These are phyloP conservation scores for Erynnis tages DNA, from an alignment of 2,888 invertebrate genomes.

Conservation along the genomic window DNA sequence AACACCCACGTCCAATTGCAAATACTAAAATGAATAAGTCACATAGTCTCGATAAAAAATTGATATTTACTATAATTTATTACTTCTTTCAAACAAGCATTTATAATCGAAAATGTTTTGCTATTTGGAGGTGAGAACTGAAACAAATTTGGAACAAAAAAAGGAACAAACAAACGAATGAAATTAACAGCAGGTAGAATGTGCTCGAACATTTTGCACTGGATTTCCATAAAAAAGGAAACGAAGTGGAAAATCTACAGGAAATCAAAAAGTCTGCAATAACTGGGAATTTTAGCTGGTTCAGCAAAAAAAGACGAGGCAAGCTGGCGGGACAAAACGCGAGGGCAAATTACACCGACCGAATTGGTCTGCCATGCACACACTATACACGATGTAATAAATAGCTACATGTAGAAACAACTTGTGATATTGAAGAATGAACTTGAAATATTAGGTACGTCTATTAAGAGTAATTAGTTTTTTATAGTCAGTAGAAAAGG, in stretches of 20 bases:
- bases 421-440: background rate
- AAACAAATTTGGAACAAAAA: too few species aligned
- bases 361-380: slow-evolving; percentile 19
- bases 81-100: too few species aligned
- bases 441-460: too few species aligned
- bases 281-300: slow-evolving; percentile 15
- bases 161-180: too few species aligned
- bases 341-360: slow-evolving; percentile 25
- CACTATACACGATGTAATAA: background rate
- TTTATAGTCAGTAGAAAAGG: too few species aligned
- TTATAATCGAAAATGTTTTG: too few species aligned
- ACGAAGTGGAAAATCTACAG: slow-evolving; percentile 14
- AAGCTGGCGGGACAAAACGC: slow-evolving; percentile 17
- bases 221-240: background rate
- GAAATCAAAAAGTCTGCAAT: slow-evolving; percentile 22
- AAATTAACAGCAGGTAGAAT: background rate
- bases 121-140: too few species aligned
- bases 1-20: too few species aligned
- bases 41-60: too few species aligned
- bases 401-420: background rate
- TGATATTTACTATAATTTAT: too few species aligned
- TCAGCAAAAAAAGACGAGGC: slow-evolving; percentile 18
- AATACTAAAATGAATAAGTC: too few species aligned
- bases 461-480: too few species aligned
- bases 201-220: background rate